Evolutionary conservation across 2,113 vertebrate species (phyloP).

Genomic region (Calcarius ornatus): DNA sequence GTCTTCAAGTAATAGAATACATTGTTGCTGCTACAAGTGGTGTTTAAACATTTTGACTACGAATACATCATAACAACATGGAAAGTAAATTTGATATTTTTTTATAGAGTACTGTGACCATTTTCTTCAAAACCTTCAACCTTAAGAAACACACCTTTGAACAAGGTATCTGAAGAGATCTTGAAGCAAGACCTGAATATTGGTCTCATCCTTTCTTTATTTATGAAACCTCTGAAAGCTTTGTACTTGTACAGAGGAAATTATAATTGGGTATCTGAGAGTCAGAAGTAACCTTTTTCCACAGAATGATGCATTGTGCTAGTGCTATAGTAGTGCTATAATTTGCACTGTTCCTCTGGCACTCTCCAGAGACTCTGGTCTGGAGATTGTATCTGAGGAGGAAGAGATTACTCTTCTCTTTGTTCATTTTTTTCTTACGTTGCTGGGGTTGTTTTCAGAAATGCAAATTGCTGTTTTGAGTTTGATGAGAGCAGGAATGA

Average conservation of each 20-base stretch:
- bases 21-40: neutral
- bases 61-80: neutral
- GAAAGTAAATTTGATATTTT: neutral
- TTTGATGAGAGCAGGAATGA: neutral
- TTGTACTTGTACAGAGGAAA: neutral
- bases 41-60: neutral
- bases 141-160: neutral
- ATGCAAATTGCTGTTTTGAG: neutral
- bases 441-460: neutral
- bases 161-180: neutral
- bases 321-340: neutral
- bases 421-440: neutral
- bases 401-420: neutral
- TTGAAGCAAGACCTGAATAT: neutral
- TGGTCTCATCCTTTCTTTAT: neutral
- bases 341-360: neutral
- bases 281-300: neutral
- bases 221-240: neutral
- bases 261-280: neutral
- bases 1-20: neutral
- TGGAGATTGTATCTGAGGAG: neutral
- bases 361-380: neutral
- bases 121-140: neutral
- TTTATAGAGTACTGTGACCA: neutral
- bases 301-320: neutral